These are phyloP conservation scores for Enteromius unitaeniatus DNA, from an alignment of 2,797 vertebrate genomes.

Conservation along the genomic window DNA sequence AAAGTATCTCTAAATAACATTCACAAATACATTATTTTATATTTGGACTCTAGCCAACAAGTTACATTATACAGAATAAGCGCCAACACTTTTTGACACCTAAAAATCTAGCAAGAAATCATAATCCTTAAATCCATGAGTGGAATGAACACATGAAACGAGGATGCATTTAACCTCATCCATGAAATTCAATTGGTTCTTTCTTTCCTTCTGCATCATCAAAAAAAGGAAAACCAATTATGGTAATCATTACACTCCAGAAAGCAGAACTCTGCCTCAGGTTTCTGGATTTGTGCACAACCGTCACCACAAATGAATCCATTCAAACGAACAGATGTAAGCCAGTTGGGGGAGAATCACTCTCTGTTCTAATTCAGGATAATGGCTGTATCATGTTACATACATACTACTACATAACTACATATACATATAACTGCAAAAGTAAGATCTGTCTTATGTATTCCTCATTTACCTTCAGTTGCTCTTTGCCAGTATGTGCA, in stretches of 20 bases:
- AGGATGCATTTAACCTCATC: background rate
- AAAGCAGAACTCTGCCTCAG: constrained; percentile 30
- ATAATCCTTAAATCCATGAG: background rate
- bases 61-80: background rate
- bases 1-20: background rate
- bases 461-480: constrained; percentile 73
- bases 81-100: background rate
- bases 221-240: constrained; percentile 7
- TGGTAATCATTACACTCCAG: background rate
- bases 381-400: background rate
- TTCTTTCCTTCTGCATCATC: background rate
- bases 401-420: no score
- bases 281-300: constrained; percentile 41
- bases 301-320: constrained; percentile 47
- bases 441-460: background rate
- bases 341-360: constrained; percentile 10
- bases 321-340: constrained; percentile 46
- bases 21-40: background rate
- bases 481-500: constrained; percentile 74
- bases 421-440: no score
- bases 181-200: background rate
- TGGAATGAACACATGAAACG: background rate
- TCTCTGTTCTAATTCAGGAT: constrained; percentile 10
- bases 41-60: background rate
- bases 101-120: background rate